Base-by-base conservation (phyloP, 2,888 invertebrate species). In the Plebejus anna region DNA sequence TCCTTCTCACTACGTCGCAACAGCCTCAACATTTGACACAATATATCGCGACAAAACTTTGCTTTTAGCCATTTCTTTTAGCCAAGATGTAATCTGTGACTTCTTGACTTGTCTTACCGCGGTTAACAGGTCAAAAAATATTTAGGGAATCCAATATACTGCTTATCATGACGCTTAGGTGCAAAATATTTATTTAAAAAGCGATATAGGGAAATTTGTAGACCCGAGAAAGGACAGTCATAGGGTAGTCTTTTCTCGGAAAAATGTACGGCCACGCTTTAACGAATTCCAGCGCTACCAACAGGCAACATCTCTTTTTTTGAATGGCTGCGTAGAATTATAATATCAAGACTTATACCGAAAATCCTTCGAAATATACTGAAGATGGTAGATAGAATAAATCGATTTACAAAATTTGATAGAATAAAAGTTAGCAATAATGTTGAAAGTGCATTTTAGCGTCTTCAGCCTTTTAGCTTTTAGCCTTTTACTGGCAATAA, bases 401-500 rank as follows among this genome's bases (percentile, higher is more conserved):
- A 36, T 13, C 1, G 32, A 66, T 16, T 16, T 36, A 5, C 66
- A 36, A 36, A 16, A 66, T 66, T 36, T 36, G 66, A 66, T 36
- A 28, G 22, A 11, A 28, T 11, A 66, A 13, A 66, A 9, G 22
- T 28, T 13, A 13, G 28, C 5, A 36, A 36, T 66, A 66, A 32
- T 66, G 22, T 61, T 61, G 22, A 66, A 32, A 66, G 66, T 66
- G 66, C 28, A 66, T 66, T 66, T 32, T 32, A 66, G 66, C 61
- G 11, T 32, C 22, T 59, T 59, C 4, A 59, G 59, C 22, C 59
- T 59, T 7, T 59, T 59, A 59, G 59, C 59, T 59, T 42, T 72
- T 42, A 42, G 47, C 47, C 22, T 47, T 72, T 72, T 28, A 72
- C 72, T 28, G 72, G 42, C 47, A 72, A 72, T 72, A 72, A 72